phyloP scores from a whole-genome alignment of 1,140 invertebrate genomes.

The Oedothorax gibbosus region DNA sequence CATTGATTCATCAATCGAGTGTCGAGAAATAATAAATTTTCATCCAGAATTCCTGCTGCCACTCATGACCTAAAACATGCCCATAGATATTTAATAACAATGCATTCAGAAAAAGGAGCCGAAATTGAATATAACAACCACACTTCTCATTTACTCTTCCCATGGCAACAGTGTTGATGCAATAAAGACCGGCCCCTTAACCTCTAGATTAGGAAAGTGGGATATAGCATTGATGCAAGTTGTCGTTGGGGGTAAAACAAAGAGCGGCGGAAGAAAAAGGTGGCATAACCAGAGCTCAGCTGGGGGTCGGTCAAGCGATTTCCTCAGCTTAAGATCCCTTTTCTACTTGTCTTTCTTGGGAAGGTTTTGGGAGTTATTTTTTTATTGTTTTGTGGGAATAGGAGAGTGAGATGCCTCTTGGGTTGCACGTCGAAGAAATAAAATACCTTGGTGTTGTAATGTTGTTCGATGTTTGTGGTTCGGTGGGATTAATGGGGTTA shows the following conservation, averaged over 20 bases:
- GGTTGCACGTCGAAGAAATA: conserved; percentile 12
- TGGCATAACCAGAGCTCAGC: conserved; percentile 30
- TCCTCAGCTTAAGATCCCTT: conserved; percentile 23
- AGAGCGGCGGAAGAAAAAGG: conserved; percentile 24
- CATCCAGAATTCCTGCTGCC: no score
- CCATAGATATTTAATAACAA: no score
- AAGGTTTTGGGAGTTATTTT: conserved; percentile 17
- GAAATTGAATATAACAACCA: no score
- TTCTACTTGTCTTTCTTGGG: neutral
- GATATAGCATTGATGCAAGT: conserved; percentile 46
- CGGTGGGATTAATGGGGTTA: no score
- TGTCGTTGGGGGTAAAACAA: conserved; percentile 29
- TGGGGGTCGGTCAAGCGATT: conserved; percentile 40
- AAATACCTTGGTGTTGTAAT: neutral
- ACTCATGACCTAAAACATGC: no score
- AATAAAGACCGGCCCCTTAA: neutral
- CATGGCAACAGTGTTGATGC: no score
- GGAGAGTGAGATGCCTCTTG: conserved; percentile 17
- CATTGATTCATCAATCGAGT: no score
- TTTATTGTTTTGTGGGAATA: conserved; percentile 9
- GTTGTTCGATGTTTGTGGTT: no score
- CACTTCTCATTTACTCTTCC: no score
- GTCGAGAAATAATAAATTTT: no score
- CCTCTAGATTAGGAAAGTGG: conserved; percentile 26
- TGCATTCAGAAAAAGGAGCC: no score